phyloP scores from a whole-genome alignment of 2,113 vertebrate genomes.

The Heptranchias perlo region DNA sequence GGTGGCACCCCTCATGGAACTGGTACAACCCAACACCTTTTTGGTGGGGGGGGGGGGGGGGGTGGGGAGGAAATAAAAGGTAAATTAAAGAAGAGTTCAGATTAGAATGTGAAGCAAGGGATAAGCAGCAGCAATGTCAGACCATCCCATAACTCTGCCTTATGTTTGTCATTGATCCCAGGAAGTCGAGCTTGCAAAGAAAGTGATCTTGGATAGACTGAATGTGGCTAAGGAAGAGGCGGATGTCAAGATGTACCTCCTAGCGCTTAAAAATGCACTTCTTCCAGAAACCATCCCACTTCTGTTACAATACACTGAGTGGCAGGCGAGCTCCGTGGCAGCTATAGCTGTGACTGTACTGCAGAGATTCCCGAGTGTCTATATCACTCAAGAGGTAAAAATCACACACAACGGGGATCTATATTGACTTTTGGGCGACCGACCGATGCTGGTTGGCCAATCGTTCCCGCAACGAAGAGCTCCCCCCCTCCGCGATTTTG shows the following conservation, averaged over 20 bases:
- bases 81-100: too few species aligned
- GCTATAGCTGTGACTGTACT: slow-evolving; percentile 43
- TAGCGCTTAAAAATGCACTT: slow-evolving; percentile 47
- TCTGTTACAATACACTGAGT: slow-evolving; percentile 46
- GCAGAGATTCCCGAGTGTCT: not conserved
- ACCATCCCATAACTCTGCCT: not conserved
- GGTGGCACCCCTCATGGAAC: not conserved
- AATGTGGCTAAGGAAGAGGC: slow-evolving; percentile 40
- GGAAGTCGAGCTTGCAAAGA: slow-evolving; percentile 46
- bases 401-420: not conserved
- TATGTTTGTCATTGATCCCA: slow-evolving; percentile 34
- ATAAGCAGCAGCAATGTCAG: not conserved
- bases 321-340: not conserved
- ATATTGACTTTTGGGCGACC: not conserved
- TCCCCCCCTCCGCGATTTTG: not conserved
- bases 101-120: not conserved
- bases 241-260: slow-evolving; percentile 41
- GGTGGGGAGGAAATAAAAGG: not conserved
- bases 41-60: not conserved
- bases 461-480: not conserved
- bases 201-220: slow-evolving; percentile 46
- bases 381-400: slow-evolving; percentile 51
- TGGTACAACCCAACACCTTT: not conserved
- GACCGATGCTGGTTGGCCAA: not conserved
- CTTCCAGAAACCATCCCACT: slow-evolving; percentile 49